phyloP scores from a whole-genome alignment of 2,797 vertebrate species.

The Bradypodion pumilum region DNA sequence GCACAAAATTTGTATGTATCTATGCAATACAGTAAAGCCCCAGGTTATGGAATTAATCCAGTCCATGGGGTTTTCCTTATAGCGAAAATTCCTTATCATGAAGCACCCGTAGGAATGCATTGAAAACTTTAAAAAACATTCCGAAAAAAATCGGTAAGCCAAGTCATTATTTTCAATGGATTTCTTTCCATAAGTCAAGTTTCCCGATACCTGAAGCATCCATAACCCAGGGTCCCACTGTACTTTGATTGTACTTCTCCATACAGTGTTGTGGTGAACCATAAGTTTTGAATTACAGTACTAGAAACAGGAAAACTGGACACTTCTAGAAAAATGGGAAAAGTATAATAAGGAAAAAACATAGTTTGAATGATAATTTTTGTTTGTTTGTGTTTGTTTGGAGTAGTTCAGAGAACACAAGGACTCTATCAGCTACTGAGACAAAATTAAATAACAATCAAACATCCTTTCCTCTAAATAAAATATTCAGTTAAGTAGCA shows the following conservation, averaged over 20 bases:
- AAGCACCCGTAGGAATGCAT: too few relatives aligned
- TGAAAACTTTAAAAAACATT: too few relatives aligned
- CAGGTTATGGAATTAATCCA: too few relatives aligned
- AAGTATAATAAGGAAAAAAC: constrained; percentile 45
- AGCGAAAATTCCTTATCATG: too few relatives aligned
- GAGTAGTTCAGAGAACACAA: constrained; percentile 27
- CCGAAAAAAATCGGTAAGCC: too few relatives aligned
- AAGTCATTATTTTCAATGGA: too few relatives aligned
- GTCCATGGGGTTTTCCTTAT: too few relatives aligned
- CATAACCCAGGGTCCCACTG: too few relatives aligned
- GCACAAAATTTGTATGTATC: neutral
- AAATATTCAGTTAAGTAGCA: neutral
- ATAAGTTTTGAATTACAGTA: neutral
- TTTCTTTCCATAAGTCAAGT: too few relatives aligned
- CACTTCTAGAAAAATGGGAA: constrained; percentile 42
- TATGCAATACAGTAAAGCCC: too few relatives aligned
- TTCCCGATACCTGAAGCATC: too few relatives aligned
- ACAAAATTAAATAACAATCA: constrained; percentile 45
- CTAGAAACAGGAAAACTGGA: constrained; percentile 3
- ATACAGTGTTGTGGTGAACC: neutral
- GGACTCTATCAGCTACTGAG: constrained; percentile 38
- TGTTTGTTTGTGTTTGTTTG: neutral
- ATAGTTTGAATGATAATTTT: constrained; percentile 40
- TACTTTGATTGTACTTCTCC: neutral
- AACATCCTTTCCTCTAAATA: constrained; percentile 23